Evolutionary conservation across 2,797 vertebrate genomes (phyloP), one percentile per base, ranked within the genome.

Genomic region (Hypotaenidia philippensis): DNA sequence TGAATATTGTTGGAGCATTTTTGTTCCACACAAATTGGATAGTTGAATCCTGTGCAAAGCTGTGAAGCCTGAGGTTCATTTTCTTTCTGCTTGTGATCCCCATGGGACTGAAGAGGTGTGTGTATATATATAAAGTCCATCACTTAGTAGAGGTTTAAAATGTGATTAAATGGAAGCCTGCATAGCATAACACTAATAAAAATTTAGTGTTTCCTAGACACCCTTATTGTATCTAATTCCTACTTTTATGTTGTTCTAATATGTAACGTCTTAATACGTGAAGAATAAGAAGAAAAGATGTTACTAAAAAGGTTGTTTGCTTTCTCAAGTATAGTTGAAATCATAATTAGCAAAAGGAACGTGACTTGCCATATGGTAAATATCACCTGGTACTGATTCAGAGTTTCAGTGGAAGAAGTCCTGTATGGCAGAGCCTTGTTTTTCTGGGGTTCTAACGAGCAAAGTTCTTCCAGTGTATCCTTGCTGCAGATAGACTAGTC

Each of bases 371-470:
- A 26, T 66, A 26, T 88, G 29, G 31, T 85, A 60, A 38, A 44
- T 83, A 45, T 60, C 65, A 75, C 61, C 57, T 95, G 71, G 22
- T 88, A 64, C 57, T 94, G 87, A 90, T 92, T 86, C 57, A 70
- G 66, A 69, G 69, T 19, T 25, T 88, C 40, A 47, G 23, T 90
- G 40, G 29, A 78, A 60, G 45, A 60, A 80, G 26, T 80, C 15
- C 13, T 25, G 4, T 29, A 7, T 34, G 50, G 22, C 8, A 31
- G 66, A 84, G 56, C 40, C 13, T 70, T 70, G 34, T 81, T 63
- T 40, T 32, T 55, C 9, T 25, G 12, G 56, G 9, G 10, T 69
- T 78, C 57, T 76, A 57, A 34, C 44, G n/a, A 89, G 47, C 23
- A 6, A 19, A 45, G 8, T 20, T 47, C 78, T 87, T 87, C n/a